Conservation (phyloP, 2,888 invertebrate genomes). For the Drosophila multiciliata region DNA sequence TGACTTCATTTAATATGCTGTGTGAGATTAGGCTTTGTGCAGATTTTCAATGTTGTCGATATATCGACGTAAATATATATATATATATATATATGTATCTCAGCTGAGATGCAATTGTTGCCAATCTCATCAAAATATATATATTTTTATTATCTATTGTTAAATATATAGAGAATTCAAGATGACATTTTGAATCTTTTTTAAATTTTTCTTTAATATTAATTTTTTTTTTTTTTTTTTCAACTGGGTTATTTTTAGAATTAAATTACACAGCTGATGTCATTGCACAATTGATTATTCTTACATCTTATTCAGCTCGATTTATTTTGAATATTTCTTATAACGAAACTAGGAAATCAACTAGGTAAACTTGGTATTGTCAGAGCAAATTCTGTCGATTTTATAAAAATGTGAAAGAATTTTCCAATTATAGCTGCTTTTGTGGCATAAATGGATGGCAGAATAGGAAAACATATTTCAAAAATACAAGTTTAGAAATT, state of each 20-base stretch:
- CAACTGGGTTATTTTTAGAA: no score
- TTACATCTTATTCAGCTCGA: neutral
- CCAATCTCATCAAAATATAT: no score
- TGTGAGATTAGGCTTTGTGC: conserved; percentile 6
- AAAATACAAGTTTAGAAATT: neutral
- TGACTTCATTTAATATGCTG: conserved; percentile 40
- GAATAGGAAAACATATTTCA: no score
- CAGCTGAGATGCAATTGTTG: neutral
- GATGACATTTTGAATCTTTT: no score
- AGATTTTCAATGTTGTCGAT: neutral
- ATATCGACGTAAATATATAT: neutral
- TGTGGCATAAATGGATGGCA: no score
- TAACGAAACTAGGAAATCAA: neutral
- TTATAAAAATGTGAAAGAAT: neutral
- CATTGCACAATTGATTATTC: neutral
- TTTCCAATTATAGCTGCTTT: neutral
- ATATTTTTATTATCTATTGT: no score
- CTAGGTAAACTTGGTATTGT: neutral
- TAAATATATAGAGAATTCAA: no score
- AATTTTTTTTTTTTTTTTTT: no score
- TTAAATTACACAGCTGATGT: no score
- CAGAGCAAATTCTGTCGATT: neutral
- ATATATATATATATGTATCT: neutral
- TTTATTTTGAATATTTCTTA: no score
- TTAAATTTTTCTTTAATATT: no score